These are phyloP conservation scores for Crotalus helleri DNA, from an alignment of 2,113 vertebrate species.

Conservation along the genomic window DNA sequence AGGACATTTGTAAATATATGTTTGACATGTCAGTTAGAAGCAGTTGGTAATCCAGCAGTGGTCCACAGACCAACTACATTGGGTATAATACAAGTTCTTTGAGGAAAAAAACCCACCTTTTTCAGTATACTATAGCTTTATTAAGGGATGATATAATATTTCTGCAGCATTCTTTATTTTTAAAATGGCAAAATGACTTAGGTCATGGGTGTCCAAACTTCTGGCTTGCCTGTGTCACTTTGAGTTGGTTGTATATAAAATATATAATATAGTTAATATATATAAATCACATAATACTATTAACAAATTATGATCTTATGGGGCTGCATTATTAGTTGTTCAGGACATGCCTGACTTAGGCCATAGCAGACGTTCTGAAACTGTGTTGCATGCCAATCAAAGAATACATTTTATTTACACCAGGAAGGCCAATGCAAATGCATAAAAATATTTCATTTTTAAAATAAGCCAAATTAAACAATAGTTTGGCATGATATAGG, in stretches of 20 bases:
- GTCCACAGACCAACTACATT: neutral
- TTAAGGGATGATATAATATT: neutral
- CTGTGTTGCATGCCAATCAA: neutral
- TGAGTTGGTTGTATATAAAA: neutral
- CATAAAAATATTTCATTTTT: neutral
- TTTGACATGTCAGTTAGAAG: neutral
- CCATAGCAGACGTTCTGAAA: neutral
- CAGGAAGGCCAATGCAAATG: neutral
- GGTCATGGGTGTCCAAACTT: neutral
- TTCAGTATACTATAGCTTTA: neutral
- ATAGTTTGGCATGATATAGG: neutral
- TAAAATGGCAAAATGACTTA: neutral
- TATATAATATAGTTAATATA: neutral
- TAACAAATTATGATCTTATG: neutral
- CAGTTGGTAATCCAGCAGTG: neutral
- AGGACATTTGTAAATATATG: neutral
- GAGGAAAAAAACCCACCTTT: neutral
- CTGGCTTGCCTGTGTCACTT: neutral
- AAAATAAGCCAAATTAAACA: neutral
- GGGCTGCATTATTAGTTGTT: neutral
- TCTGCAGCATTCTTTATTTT: neutral
- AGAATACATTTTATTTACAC: neutral
- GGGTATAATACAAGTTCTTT: neutral
- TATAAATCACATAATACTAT: neutral
- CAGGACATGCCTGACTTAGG: neutral